Base-by-base conservation (phyloP, 2,888 invertebrate species). In the Lycophotia porphyrea region DNA sequence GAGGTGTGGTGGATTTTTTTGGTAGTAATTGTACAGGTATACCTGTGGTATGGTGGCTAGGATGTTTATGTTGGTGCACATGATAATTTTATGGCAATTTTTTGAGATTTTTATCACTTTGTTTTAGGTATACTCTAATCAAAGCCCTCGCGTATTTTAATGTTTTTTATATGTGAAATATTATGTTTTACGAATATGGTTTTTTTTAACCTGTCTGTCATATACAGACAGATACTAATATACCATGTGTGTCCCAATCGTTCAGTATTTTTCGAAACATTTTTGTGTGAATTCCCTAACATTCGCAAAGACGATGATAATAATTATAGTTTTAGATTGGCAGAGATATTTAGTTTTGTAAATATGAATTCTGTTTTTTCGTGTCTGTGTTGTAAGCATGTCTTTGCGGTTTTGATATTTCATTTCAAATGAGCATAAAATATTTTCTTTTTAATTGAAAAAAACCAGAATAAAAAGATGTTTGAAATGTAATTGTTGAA, bases 1-100 rank as follows among this genome's bases (percentile, higher is more conserved):
- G 77, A 86, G 84, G 78, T 52, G 86, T 87, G 87, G 88, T 85
- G 85, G 80, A 80, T 78, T 82, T 84, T 81, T 82, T 81, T 71
- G 69, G 49, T 70, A 47, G 81, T 58, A 18, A 13, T 36, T 60
- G 61, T 65, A 80, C 49, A 11, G 27, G 71, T 61, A 55, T 78
- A 81, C 65, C 68, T 74, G 85, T 24, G 49, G 42, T 44, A 1
- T 47, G 49, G 5, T 58, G 66, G 34, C 21, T 5, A 21, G 15
- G 15, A 55, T 7, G 21, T 39, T 27, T 11, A 18, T 69, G 8
- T 52, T 49, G 0, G 5, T 58, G 3, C 11, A 24, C 47, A 18
- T 24, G 39, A 13, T 34, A 3, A 5, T 34, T 27, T 52, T 24
- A 9, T 8, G 1, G 15, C 0, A 39, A n/a, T 55, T 44, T 61